Base-by-base conservation (phyloP, 1,140 invertebrate species). In the Lasioglossum baleicum region DNA sequence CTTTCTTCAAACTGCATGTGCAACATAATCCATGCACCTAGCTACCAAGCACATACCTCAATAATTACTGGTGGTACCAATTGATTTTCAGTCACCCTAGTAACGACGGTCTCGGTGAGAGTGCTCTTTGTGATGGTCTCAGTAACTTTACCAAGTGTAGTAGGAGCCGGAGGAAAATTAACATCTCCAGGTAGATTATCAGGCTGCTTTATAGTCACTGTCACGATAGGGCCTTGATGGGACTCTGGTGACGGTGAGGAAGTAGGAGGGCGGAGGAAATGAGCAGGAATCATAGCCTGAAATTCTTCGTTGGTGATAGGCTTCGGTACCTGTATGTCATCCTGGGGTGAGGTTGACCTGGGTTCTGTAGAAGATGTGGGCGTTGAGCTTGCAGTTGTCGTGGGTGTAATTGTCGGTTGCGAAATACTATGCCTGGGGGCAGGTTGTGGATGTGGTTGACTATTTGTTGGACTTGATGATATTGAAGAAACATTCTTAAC, bases 91-190 rank as follows among this genome's bases (percentile, higher is more conserved):
- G 97, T 98, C 91, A 98, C 95, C 85, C 98, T 94, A 82, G 97
- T 98, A 91, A 98, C 97, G 83, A 97, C 97, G 65, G 97, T 98
- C 94, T 98, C 97, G 86, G 97, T 98, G 93, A 98, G 96, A 74
- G 97, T 98, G 90, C 97, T 97, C 95, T 97, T 98, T 90, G 97
- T 98, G 94, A 98, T 97, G 91, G 96, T 97, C 94, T 98, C 97
- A 86, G 97, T 98, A 93, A 97, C 96, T 94, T 95, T 95, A 90
- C 97, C 97, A 88, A 97, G 94, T 76, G 96, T 95, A 73, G 95
- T 96, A 68, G 97, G 97, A 69, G 97, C 94, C 84, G 97, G 97
- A 80, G 97, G 97, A 87, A 98, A 96, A 87, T 95, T 94, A 86
- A 95, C 94, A 83, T 93, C 93, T 81, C 91, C 87, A 89, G 94